Evolutionary conservation across 2,797 vertebrate genomes (phyloP).

Genomic region (Corythornis leucogaster): DNA sequence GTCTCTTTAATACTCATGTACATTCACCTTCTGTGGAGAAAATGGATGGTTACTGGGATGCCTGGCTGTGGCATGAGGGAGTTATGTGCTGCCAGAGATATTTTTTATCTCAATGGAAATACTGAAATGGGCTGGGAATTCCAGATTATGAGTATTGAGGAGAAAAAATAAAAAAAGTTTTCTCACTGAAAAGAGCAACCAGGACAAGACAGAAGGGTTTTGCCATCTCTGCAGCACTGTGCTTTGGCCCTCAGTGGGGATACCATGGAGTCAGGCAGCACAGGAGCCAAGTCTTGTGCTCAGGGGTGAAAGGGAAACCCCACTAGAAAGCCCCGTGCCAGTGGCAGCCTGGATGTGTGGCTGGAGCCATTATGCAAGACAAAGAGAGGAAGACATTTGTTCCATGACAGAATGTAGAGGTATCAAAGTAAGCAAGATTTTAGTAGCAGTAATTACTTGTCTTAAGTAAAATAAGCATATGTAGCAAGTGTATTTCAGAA

Average conservation of each 20-base stretch:
- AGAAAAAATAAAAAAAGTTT: background rate
- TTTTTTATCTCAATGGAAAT: background rate
- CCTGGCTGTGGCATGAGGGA: background rate
- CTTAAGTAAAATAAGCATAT: background rate
- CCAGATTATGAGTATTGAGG: background rate
- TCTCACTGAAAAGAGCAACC: background rate
- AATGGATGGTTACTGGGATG: background rate
- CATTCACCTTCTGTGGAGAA: background rate
- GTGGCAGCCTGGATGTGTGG: background rate
- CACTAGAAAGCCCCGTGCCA: background rate
- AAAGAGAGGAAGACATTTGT: background rate
- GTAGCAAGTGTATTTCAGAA: background rate
- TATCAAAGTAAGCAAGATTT: background rate
- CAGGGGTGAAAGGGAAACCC: background rate
- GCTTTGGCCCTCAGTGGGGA: background rate
- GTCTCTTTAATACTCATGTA: background rate
- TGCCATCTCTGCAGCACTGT: background rate
- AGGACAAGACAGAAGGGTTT: background rate
- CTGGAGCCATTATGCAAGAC: background rate
- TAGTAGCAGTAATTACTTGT: background rate
- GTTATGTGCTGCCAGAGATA: background rate
- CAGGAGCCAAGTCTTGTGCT: background rate
- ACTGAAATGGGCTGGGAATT: background rate
- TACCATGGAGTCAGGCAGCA: rapidly evolving
- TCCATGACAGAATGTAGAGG: background rate